Base-by-base conservation (phyloP, 1,140 invertebrate genomes). In the Trachelipus rathkii region DNA sequence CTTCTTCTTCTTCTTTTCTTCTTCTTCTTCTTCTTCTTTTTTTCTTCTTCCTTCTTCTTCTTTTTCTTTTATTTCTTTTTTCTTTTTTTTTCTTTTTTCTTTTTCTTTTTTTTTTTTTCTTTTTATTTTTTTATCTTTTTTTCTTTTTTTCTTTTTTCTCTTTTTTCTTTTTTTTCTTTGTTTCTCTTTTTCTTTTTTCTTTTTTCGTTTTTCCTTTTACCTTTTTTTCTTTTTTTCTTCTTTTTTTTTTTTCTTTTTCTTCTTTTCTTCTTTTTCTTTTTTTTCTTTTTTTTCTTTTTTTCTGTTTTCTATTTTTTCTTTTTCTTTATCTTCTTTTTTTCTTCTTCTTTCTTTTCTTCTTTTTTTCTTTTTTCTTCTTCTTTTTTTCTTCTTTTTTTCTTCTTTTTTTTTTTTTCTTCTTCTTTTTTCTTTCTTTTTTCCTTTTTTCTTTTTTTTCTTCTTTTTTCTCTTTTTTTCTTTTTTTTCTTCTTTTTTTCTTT, bases 11-110 rank as follows among this genome's bases (percentile, higher is more conserved):
- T 21, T 60, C 33, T 33, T 33, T 6, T 33, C 33, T 6, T 33
- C 33, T 33, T 33, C 33, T 60, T 60, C 4, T 60, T 60, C 53
- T 21, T 60, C 53, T 4, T 60, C 19, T 60, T 15, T 60, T 15
- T 60, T 60, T 21, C 13, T 60, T 15, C 4, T 60, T 60, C 4
- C 19, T 60, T 60, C 7, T 60, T 21, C 53, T n/a, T 60, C 13
- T 21, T 7, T 21, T 60, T 60, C 7, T 7, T 21, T 60, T 21
- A 10, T n/a, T 53, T n/a, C n/a, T n/a, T 53, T n/a, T 53, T n/a
- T 53, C 50, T 53, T n/a, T n/a, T 53, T n/a, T 53, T n/a, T 53
- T n/a, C n/a, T n/a, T n/a, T n/a, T 53, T n/a, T 53, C 50, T 60
- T 21, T 7, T 21, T 60, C 7, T 21, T 21, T 7, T 21, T 60